Evolutionary conservation across 2,797 vertebrate genomes (phyloP).

Genomic region (Mus caroli): DNA sequence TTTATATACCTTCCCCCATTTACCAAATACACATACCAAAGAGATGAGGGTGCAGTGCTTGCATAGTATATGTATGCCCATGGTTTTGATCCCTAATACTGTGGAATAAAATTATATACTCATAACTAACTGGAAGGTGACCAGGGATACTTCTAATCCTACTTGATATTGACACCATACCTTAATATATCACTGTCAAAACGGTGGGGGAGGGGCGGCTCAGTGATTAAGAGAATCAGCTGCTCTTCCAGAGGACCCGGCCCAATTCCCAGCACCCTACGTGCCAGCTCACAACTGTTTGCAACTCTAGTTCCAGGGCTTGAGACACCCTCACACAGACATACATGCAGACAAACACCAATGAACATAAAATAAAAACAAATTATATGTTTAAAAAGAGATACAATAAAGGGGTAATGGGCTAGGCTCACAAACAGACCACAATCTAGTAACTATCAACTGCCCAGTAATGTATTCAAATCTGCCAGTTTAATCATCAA

Average conservation of each 20-base stretch:
- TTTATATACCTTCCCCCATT: neutral
- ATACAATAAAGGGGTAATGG: conserved; percentile 20
- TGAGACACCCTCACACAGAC: neutral
- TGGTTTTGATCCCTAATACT: neutral
- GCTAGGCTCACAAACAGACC: neutral
- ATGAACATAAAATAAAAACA: neutral
- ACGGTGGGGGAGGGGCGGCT: neutral
- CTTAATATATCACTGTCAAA: conserved; percentile 9
- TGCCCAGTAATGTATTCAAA: conserved; percentile 14
- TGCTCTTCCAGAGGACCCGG: neutral
- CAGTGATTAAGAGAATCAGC: neutral
- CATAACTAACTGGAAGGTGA: neutral
- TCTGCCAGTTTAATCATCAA: conserved; percentile 35
- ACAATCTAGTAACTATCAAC: neutral
- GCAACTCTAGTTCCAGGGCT: neutral
- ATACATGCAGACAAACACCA: neutral
- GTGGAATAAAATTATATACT: neutral
- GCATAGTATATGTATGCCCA: neutral
- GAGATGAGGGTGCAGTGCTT: neutral
- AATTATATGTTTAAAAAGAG: no score
- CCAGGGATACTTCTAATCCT: neutral
- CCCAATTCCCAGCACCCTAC: neutral
- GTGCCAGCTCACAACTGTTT: neutral
- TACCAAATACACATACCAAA: neutral
- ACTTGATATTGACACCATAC: neutral